phyloP scores from a whole-genome alignment of 1,140 invertebrate species.

The Drosophila ohnishii region DNA sequence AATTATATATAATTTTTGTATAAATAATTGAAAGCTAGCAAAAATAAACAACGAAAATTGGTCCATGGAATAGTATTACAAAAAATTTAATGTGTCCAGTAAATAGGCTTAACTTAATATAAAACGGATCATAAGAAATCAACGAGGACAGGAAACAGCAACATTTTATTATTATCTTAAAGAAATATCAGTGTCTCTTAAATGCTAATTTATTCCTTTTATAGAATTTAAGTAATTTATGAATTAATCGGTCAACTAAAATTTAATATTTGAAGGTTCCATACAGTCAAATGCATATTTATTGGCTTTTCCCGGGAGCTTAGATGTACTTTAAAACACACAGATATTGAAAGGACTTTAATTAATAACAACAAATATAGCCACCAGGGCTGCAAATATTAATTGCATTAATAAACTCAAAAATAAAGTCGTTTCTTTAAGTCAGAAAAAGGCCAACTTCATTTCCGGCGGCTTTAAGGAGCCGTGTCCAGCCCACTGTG shows the following conservation, averaged over 20 bases:
- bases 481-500: slow-evolving; percentile 21
- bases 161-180: neutral
- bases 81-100: too few species aligned
- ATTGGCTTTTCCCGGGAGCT: neutral
- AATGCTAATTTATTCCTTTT: too few species aligned
- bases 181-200: neutral
- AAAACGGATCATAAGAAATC: neutral
- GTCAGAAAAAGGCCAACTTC: neutral
- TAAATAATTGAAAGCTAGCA: too few species aligned
- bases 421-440: neutral
- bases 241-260: neutral
- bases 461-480: neutral
- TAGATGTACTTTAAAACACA: neutral
- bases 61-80: too few species aligned
- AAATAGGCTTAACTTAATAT: too few species aligned
- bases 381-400: neutral
- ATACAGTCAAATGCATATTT: neutral
- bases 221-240: neutral
- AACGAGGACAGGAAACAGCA: too few species aligned
- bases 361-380: neutral
- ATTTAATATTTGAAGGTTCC: neutral
- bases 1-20: too few species aligned
- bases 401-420: neutral
- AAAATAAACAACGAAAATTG: too few species aligned
- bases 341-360: neutral